Conservation (phyloP, 1,140 invertebrate genomes). For the Littorina saxatilis region DNA sequence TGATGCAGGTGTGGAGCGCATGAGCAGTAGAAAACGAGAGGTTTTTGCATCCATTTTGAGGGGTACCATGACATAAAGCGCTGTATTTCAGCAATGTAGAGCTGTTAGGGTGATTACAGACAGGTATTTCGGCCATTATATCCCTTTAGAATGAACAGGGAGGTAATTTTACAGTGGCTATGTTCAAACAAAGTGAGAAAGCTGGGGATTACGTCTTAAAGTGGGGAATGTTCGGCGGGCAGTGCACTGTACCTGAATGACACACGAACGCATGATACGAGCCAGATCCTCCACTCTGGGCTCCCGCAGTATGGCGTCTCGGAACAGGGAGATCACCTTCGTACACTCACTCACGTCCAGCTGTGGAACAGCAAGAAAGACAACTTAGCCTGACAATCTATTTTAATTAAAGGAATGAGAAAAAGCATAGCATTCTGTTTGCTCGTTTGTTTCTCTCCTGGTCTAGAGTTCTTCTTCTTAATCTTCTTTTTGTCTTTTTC, state of each 20-base stretch:
- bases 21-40: no score
- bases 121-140: no score
- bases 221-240: no score
- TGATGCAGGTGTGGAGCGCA: no score
- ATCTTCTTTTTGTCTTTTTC: neutral
- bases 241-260: slow-evolving; percentile 60
- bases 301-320: slow-evolving; percentile 62
- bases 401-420: neutral
- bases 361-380: neutral
- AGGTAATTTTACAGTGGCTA: no score
- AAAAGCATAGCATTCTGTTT: neutral
- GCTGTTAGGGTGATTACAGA: no score
- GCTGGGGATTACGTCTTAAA: no score
- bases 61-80: no score
- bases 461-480: neutral
- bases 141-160: no score
- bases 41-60: no score
- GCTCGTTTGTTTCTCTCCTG: neutral
- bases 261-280: slow-evolving; percentile 63
- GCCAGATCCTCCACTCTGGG: slow-evolving; percentile 60
- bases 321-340: slow-evolving; percentile 65
- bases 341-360: slow-evolving; percentile 58
- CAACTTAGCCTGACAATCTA: neutral
- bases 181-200: no score
- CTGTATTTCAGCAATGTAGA: no score